Base-by-base conservation (phyloP, 2,113 vertebrate genomes). In the Eudorcas thomsonii region DNA sequence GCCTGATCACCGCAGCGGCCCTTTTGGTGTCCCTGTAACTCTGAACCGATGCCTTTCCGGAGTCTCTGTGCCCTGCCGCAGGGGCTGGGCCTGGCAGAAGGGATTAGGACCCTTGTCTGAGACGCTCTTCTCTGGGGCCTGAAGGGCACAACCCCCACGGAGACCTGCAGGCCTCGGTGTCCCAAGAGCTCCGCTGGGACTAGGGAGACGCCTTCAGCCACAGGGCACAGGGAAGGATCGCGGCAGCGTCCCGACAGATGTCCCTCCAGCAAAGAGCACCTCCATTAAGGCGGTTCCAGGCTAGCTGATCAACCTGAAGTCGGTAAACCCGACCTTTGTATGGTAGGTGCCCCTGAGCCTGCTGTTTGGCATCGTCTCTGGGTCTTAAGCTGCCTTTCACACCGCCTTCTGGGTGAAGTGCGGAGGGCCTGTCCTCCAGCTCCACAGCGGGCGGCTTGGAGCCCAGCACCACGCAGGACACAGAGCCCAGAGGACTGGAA, bases 391-490 rank as follows among this genome's bases (percentile, higher is more conserved):
- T 12, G 19, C 23, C 1, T 74, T 74, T 39, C n/a, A 74, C 64
- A 13, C 43, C 1, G 3, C 54, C 33, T 64, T 23, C 48, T 1
- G 1, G 6, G 67, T 77, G 95, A 54, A 77, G 78, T 30, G 5
- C 7, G 0, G 21, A 17, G n/a, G 59, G 52, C 83, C 28, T 3
- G 17, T 33, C 12, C 54, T 87, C n/a, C 19, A 12, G 48, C 21
- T 26, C 33, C 2, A 9, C 26, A 23, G 57, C 0, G 0, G 0
- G 48, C 6, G 14, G 43, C 16, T 0, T 0, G 43, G 48, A 85
- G 43, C 48, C 0, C 3, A 23, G n/a, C 36, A 5, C 57, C 1
- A 1, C 16, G 0, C 71, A 77, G n/a, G 26, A 9, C 0, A 0
- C 26, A 6, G n/a, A 77, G 30, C 0, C 0, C n/a, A 6, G n/a